A percentile compares a stretch with the other conserved stretches of the same genome.
These are phyloP conservation scores for Tachypleus tridentatus DNA, from an alignment of 1,140 invertebrate species.

Conservation along the genomic window DNA sequence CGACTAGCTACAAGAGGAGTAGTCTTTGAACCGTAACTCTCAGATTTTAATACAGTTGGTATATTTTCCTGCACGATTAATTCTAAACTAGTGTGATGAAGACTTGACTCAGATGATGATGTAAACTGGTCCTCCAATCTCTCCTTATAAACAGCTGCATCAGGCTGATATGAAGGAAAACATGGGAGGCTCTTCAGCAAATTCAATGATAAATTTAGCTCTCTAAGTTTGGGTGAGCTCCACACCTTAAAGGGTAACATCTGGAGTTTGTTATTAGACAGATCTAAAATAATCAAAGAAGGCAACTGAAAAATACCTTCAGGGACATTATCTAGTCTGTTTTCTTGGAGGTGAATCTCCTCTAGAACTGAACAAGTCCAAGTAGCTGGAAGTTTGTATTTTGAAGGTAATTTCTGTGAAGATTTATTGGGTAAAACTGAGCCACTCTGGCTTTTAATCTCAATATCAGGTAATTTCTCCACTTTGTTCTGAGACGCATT, in stretches of 20 bases:
- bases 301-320: slow-evolving; percentile 64
- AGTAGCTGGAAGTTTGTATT: slow-evolving; percentile 3
- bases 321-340: slow-evolving; percentile 66
- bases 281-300: slow-evolving; percentile 64
- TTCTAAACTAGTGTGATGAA: slow-evolving; percentile 6
- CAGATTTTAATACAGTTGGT: slow-evolving; percentile 8
- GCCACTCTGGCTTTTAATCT: slow-evolving; percentile 1
- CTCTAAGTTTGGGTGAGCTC: slow-evolving; percentile 73
- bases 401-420: not conserved
- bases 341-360: slow-evolving; percentile 76
- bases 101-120: slow-evolving; percentile 18
- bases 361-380: slow-evolving; percentile 55
- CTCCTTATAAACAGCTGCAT: slow-evolving; percentile 13
- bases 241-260: slow-evolving; percentile 74
- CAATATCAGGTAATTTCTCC: slow-evolving; percentile 45
- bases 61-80: not conserved
- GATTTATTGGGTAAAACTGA: not conserved
- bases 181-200: slow-evolving; percentile 64
- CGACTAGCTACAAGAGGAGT: slow-evolving; percentile 6
- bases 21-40: slow-evolving; percentile 9
- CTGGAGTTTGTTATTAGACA: slow-evolving; percentile 89
- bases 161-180: slow-evolving; percentile 10
- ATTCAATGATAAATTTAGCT: slow-evolving; percentile 85
- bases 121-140: slow-evolving; percentile 14
- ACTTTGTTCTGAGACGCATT: slow-evolving; percentile 82